Base-by-base conservation (phyloP, 2,888 invertebrate species). In the Aleiodes alternator region DNA sequence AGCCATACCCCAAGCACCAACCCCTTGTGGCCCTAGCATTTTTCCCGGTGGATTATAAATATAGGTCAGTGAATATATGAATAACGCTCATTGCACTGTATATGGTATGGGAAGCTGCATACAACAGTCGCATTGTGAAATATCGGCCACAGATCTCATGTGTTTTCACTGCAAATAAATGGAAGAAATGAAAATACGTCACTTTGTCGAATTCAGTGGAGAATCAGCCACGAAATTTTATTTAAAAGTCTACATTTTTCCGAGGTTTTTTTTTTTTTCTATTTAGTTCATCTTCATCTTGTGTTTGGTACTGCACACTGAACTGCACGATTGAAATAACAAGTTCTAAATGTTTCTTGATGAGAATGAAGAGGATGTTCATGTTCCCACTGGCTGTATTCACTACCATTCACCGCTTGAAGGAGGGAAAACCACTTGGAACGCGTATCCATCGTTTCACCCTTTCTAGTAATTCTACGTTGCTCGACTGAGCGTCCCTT, bases 61-160 rank as follows among this genome's bases (percentile, higher is more conserved):
- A 78, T 81, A 77, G 82, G 81, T 82, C 82, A 81, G 77, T 80
- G 80, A 81, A 82, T 81, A 81, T 77, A 82, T 82, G 81, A 81
- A 81, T 81, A 80, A 80, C 76, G 72, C 71, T 43, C 79, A 61
- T 53, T 55, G 74, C 69, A 68, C 57, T 69, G 56, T 66, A 56
- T 51, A 34, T 64, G 29, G 29, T 1, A n/a, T n/a, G n/a, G n/a
- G n/a, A n/a, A 16, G 34, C 64, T 43, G 48, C 64, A 48, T 64
- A 43, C 64, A 64, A 48, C 48, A 64, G 64, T 64, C 14, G 64
- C 48, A 43, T 48, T 43, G 64, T 64, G 64, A 64, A 64, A 64
- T 64, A 38, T 38, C 16, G 43, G 43, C 56, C 56, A n/a, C 48
- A 64, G 38, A 48, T 64, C 64, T 64, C 9, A 73, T 59, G 71